Evolutionary conservation across 1,140 invertebrate species (phyloP), one percentile per base, ranked within the genome.

Genomic region (Antheraea mylitta): DNA sequence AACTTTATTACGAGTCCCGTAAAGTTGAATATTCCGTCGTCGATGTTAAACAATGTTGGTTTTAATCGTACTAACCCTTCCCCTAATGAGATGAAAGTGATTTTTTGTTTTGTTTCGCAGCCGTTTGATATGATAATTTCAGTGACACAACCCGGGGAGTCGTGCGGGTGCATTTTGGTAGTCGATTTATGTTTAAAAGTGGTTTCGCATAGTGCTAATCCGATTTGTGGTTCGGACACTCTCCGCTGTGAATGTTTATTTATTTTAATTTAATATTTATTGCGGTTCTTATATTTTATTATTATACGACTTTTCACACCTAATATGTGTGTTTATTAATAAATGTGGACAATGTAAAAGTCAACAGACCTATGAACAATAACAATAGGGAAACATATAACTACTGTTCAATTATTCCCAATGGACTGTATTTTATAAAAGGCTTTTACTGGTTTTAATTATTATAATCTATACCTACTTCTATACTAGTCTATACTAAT

Each of bases 101-200:
- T 80, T 79, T 79, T 82, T 86, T 82, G 85, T 84, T 86, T 78
- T 77, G 77, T 81, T 78, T 89, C 86, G 82, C 76, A 81, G 68
- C 72, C 83, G 86, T 90, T 90, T 90, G 88, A 86, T 90, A 90
- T 90, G 88, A 89, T 90, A 90, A 90, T 90, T 90, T 72, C 66
- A 68, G 77, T 87, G 88, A 87, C 86, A 84, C 83, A 80, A 87
- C 85, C 79, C 77, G 81, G 77, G 80, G 68, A 76, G 70, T 70
- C 84, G 84, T 87, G 84, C 76, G 81, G 64, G 74, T 76, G 85
- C 87, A 87, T 86, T 82, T 80, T 74, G 71, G 81, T 67, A 69
- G 65, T 68, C 64, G 68, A 71, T 72, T 74, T 73, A 13, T 38
- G 63, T 64, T 48, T 53, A 63, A 63, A 63, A 63, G 38, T 61